phyloP scores from a whole-genome alignment of 2,888 invertebrate genomes.

The Operophtera brumata region DNA sequence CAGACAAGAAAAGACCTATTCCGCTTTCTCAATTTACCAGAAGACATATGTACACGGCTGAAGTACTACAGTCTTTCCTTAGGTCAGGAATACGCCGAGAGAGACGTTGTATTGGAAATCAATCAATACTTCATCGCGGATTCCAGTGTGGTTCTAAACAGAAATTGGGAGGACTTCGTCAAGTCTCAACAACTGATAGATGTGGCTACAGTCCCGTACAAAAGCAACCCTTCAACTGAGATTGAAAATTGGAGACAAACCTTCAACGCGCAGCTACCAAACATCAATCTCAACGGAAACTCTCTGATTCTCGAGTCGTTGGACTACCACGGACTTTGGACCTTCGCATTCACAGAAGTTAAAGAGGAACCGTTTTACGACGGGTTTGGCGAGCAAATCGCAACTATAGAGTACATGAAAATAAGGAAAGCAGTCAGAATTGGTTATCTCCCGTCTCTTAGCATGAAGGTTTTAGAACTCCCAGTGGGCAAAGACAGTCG shows the following conservation, averaged over 20 bases:
- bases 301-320: constrained; percentile 40
- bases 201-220: constrained; percentile 22
- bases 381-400: constrained; percentile 35
- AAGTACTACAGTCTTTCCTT: constrained; percentile 31
- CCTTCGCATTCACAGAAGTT: constrained; percentile 36
- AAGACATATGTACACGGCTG: too few species aligned
- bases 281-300: constrained; percentile 31
- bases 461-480: constrained; percentile 42
- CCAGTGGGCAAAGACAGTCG: constrained; percentile 42
- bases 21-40: too few species aligned
- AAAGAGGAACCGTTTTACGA: constrained; percentile 40
- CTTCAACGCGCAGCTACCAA: constrained; percentile 20
- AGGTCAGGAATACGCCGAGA: constrained; percentile 6
- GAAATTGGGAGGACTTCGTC: constrained; percentile 32
- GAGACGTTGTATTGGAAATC: constrained; percentile 29
- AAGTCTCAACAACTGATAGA: constrained; percentile 11
- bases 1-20: too few species aligned
- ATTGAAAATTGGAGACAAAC: constrained; percentile 14
- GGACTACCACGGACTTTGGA: constrained; percentile 39
- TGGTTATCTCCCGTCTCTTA: constrained; percentile 35
- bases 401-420: constrained; percentile 41
- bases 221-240: constrained; percentile 19
- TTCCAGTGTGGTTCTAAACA: constrained; percentile 27
- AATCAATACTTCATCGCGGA: constrained; percentile 34
- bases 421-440: constrained; percentile 37